Percentiles rank a stretch among this genome's conserved stretches.
Evolutionary conservation across 2,113 vertebrate genomes (phyloP).

Genomic region (Amblyopsis rosae): DNA sequence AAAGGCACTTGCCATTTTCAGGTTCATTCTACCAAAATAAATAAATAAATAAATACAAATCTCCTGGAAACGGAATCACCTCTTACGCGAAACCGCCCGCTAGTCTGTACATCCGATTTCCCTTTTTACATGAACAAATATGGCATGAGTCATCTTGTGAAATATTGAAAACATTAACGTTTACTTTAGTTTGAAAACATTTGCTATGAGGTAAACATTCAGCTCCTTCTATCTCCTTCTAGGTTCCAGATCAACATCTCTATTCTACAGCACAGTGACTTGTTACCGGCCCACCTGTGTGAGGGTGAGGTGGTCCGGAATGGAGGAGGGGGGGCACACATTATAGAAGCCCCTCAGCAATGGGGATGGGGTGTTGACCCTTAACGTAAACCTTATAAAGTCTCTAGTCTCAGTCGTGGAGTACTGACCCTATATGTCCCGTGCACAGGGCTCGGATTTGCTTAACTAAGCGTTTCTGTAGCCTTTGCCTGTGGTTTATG

Average conservation of each 20-base stretch:
- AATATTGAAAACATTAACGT: background rate
- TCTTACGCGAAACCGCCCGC: slow-evolving; percentile 7
- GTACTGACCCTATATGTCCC: slow-evolving; percentile 41
- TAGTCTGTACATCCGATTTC: slow-evolving; percentile 42
- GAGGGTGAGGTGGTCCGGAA: slow-evolving; percentile 28
- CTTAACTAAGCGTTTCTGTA: slow-evolving; percentile 16
- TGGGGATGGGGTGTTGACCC: slow-evolving; percentile 8
- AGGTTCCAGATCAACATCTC: slow-evolving; percentile 21
- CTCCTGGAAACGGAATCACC: slow-evolving; percentile 32
- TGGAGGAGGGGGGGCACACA: slow-evolving; percentile 12
- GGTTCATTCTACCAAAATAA: slow-evolving; percentile 55
- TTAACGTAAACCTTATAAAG: background rate
- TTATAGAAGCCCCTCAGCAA: slow-evolving; percentile 14
- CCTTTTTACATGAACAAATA: slow-evolving; percentile 28
- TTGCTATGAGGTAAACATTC: slow-evolving; percentile 54
- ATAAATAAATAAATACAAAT: slow-evolving; percentile 55
- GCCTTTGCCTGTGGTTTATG: slow-evolving; percentile 24
- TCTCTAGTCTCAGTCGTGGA: background rate
- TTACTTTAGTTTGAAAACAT: background rate
- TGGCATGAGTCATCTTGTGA: slow-evolving; percentile 13
- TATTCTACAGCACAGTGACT: slow-evolving; percentile 16
- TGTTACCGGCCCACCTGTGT: slow-evolving; percentile 28
- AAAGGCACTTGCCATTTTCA: slow-evolving; percentile 77
- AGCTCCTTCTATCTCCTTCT: slow-evolving; percentile 5
- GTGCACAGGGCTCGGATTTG: slow-evolving; percentile 41